Evolutionary conservation across 2,113 vertebrate species (phyloP).

Genomic region (Seriola rivoliana): DNA sequence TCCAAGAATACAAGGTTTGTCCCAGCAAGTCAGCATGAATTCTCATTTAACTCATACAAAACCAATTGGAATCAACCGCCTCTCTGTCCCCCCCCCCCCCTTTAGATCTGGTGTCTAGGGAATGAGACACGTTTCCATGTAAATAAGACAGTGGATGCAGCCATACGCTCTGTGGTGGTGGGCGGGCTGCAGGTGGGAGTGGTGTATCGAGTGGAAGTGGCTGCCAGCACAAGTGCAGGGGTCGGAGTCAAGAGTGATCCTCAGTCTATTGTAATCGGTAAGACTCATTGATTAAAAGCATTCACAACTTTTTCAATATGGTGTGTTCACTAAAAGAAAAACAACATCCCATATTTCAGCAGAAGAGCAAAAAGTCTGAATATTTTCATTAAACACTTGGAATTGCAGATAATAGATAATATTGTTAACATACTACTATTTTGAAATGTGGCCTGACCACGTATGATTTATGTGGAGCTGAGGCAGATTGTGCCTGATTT

Average conservation of each 20-base stretch:
- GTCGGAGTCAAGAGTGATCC: constrained; percentile 96
- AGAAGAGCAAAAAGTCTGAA: constrained; percentile 8
- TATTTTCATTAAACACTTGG: neutral
- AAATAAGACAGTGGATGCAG: constrained; percentile 98
- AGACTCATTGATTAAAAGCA: constrained; percentile 59
- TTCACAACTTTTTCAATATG: neutral
- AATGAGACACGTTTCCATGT: constrained; percentile 98
- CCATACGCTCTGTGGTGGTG: constrained; percentile 97
- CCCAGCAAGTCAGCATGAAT: neutral
- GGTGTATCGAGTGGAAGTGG: constrained; percentile 95
- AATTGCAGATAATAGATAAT: constrained; percentile 27
- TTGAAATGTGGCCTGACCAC: constrained; percentile 55
- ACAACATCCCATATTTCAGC: neutral
- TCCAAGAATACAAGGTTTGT: constrained; percentile 97
- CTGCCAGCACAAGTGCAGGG: constrained; percentile 96
- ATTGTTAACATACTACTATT: constrained; percentile 41
- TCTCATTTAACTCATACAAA: constrained; percentile 11
- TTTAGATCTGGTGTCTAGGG: constrained; percentile 97
- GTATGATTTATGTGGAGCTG: constrained; percentile 76
- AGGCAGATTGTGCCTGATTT: constrained; percentile 79
- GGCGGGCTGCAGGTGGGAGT: constrained; percentile 95
- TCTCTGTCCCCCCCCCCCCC: constrained; percentile 38
- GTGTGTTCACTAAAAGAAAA: neutral
- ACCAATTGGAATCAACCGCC: constrained; percentile 20
- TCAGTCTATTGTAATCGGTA: constrained; percentile 95